phyloP scores from a whole-genome alignment of 2,113 vertebrate species.

The Albula goreensis region DNA sequence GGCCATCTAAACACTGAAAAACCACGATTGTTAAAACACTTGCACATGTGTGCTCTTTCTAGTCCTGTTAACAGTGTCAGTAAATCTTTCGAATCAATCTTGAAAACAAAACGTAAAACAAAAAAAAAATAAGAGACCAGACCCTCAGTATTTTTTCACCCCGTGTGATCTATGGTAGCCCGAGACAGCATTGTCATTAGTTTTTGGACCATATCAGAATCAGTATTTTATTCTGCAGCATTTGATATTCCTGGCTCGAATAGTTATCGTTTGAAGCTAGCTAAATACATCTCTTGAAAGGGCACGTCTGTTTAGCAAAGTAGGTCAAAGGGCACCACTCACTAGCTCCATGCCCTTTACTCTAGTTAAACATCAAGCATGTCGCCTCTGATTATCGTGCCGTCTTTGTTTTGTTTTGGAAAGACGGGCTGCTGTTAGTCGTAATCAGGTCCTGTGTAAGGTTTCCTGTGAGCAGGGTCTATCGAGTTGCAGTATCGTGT shows the following conservation, averaged over 20 bases:
- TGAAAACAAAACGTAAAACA: too few species aligned
- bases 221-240: too few species aligned
- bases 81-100: too few species aligned
- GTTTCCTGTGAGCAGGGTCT: background rate
- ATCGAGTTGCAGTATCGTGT: background rate
- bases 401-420: background rate
- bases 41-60: too few species aligned
- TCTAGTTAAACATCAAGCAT: slow-evolving; percentile 33
- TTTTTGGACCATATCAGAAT: too few species aligned
- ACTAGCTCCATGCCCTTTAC: slow-evolving; percentile 39
- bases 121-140: too few species aligned
- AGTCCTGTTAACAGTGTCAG: too few species aligned
- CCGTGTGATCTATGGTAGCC: too few species aligned
- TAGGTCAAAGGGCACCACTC: slow-evolving; percentile 39
- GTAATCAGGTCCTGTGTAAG: background rate
- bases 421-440: background rate
- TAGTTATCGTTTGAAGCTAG: background rate
- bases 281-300: background rate
- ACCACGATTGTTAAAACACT: too few species aligned
- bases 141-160: too few species aligned
- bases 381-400: background rate
- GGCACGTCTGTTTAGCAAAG: slow-evolving; percentile 1
- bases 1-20: too few species aligned
- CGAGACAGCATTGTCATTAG: too few species aligned
- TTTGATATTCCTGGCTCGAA: background rate